phyloP scores from a whole-genome alignment of 2,888 invertebrate genomes.

The Melanostoma mellinum region DNA sequence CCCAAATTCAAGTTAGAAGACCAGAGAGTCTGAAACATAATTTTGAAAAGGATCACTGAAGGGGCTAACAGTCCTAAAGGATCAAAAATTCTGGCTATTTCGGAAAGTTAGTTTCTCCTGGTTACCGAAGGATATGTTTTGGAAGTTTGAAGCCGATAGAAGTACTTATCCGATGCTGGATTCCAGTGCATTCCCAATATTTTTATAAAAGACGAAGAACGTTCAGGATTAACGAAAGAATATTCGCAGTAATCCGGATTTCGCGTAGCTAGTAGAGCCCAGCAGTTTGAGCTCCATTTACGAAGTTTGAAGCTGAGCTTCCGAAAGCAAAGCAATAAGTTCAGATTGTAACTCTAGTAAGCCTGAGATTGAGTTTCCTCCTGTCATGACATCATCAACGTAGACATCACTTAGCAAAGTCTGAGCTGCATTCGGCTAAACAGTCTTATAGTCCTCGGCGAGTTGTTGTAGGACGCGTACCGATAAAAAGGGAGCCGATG shows the following conservation, averaged over 20 bases:
- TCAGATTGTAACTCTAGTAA: conserved; percentile 35
- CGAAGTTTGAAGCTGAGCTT: too few species aligned
- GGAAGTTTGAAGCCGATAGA: conserved; percentile 38
- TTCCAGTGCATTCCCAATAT: not conserved
- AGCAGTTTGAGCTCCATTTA: too few species aligned
- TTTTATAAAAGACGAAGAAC: not conserved
- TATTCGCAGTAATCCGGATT: conserved; percentile 26
- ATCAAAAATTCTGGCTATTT: not conserved
- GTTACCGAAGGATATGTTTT: conserved; percentile 43
- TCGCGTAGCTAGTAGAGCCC: not conserved
- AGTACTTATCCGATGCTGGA: conserved; percentile 5
- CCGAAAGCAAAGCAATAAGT: conserved; percentile 52
- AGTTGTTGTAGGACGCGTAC: conserved; percentile 65
- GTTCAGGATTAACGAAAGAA: conserved; percentile 7
- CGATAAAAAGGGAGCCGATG: conserved; percentile 59
- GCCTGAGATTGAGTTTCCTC: conserved; percentile 28
- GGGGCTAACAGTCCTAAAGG: too few species aligned
- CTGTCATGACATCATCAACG: conserved; percentile 66
- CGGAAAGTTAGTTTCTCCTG: conserved; percentile 38
- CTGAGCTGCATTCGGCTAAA: conserved; percentile 48
- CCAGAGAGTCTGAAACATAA: too few species aligned
- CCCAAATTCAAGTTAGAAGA: not conserved
- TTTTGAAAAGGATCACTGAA: too few species aligned
- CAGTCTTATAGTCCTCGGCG: conserved; percentile 22
- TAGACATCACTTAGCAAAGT: conserved; percentile 62